A percentile compares a stretch with the other conserved stretches of the same genome.
phyloP scores from a whole-genome alignment of 2,888 invertebrate genomes.

The Tinea semifulvella region DNA sequence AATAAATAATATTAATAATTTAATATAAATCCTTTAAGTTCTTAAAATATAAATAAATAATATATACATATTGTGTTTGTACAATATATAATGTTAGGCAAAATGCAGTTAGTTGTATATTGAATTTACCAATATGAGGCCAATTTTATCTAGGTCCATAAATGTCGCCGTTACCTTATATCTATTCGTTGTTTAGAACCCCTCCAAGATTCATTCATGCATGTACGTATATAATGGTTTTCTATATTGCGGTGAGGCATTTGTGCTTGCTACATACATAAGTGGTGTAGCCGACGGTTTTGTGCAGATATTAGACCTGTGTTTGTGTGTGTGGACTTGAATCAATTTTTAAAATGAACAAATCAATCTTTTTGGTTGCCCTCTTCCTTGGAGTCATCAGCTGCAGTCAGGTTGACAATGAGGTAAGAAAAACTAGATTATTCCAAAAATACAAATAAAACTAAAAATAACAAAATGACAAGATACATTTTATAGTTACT shows the following conservation, averaged over 20 bases:
- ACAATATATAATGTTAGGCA: no score
- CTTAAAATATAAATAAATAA: no score
- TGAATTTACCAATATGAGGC: no score
- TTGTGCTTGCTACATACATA: constrained; percentile 33
- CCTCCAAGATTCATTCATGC: constrained; percentile 39
- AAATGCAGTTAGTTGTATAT: no score
- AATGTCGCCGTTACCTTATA: no score
- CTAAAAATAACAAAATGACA: not conserved
- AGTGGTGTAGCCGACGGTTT: constrained; percentile 18
- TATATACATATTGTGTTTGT: no score
- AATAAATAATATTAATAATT: no score
- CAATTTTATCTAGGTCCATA: no score
- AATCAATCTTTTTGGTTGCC: constrained; percentile 33
- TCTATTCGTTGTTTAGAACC: no score
- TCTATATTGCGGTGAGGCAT: constrained; percentile 37
- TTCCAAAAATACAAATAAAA: not conserved
- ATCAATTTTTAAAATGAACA: constrained; percentile 39
- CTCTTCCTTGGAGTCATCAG: constrained; percentile 48
- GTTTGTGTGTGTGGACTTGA: constrained; percentile 43
- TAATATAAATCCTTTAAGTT: no score
- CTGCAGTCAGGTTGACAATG: constrained; percentile 47
- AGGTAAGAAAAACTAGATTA: constrained; percentile 32
- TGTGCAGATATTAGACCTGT: constrained; percentile 23
- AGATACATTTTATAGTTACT: not conserved
- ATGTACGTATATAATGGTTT: constrained; percentile 48